Conservation (phyloP, 2,888 invertebrate species). For the Phragmatobia fuliginosa region DNA sequence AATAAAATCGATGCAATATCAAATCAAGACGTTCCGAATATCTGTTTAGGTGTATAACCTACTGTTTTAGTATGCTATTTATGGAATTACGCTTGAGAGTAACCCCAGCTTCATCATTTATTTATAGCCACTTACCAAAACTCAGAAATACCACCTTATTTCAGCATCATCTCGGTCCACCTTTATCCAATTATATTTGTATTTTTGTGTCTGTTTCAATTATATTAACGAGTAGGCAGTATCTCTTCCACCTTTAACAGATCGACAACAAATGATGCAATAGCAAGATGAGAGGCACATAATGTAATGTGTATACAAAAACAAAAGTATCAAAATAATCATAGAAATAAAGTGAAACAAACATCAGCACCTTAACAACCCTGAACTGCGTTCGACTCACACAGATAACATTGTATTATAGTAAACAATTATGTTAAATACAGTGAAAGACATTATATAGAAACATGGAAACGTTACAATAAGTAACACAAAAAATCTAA, state of each 20-base stretch:
- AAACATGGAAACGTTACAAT: conserved; percentile 47
- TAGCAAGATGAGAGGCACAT: conserved; percentile 68
- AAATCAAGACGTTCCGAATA: not conserved
- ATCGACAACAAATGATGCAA: conserved; percentile 75
- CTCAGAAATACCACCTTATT: conserved; percentile 57
- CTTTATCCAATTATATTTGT: conserved; percentile 52
- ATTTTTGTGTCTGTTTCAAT: conserved; percentile 59
- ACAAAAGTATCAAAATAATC: conserved; percentile 53
- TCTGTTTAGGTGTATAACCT: not conserved
- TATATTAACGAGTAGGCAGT: conserved; percentile 58
- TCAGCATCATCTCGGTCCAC: conserved; percentile 48
- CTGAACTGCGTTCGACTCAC: conserved; percentile 10
- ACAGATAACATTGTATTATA: conserved; percentile 23
- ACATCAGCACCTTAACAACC: conserved; percentile 4
- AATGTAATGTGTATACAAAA: conserved; percentile 60
- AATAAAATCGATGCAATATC: not conserved
- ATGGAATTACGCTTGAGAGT: conserved; percentile 38
- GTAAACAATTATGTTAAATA: conserved; percentile 48
- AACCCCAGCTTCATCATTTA: conserved; percentile 36
- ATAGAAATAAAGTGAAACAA: conserved; percentile 28
- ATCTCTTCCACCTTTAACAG: conserved; percentile 81
- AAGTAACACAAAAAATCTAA: conserved; percentile 48
- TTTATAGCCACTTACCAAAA: conserved; percentile 61
- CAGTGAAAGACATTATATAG: conserved; percentile 43
- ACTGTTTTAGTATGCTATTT: not conserved